Conservation (phyloP, 2,113 vertebrate genomes). For the Microcebus griseorufus region DNA sequence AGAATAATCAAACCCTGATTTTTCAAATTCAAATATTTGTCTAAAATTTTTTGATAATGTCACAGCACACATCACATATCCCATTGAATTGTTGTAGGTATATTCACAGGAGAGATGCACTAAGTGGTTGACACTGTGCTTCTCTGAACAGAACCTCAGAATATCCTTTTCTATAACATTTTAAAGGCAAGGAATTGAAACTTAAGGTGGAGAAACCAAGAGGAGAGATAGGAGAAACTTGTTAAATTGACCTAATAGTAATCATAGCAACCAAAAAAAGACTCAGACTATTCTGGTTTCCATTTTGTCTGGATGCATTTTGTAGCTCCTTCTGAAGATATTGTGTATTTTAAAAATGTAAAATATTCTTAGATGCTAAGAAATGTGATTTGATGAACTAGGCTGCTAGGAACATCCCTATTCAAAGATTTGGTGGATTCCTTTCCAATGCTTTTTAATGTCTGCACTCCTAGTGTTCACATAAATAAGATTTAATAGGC, state of each 20-base stretch:
- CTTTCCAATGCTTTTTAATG: background rate
- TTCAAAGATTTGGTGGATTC: background rate
- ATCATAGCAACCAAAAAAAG: background rate
- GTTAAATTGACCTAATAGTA: background rate
- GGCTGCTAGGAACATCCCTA: background rate
- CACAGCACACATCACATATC: background rate
- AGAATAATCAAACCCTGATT: background rate
- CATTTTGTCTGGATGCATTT: background rate
- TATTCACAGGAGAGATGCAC: background rate
- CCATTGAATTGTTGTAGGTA: background rate
- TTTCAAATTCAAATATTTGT: constrained; percentile 16
- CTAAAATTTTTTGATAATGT: background rate
- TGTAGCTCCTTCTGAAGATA: background rate
- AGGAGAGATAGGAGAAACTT: background rate
- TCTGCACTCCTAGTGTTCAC: background rate
- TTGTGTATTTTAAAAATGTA: background rate
- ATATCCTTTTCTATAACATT: background rate
- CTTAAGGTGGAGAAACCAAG: background rate
- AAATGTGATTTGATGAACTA: background rate
- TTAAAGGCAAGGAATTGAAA: constrained; percentile 33
- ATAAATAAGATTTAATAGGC: background rate
- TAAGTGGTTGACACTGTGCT: background rate
- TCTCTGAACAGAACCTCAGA: background rate
- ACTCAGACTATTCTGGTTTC: background rate
- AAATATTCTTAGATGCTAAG: background rate